Evolutionary conservation across 2,888 invertebrate genomes (phyloP).

Genomic region (Caenorhabditis sp.): DNA sequence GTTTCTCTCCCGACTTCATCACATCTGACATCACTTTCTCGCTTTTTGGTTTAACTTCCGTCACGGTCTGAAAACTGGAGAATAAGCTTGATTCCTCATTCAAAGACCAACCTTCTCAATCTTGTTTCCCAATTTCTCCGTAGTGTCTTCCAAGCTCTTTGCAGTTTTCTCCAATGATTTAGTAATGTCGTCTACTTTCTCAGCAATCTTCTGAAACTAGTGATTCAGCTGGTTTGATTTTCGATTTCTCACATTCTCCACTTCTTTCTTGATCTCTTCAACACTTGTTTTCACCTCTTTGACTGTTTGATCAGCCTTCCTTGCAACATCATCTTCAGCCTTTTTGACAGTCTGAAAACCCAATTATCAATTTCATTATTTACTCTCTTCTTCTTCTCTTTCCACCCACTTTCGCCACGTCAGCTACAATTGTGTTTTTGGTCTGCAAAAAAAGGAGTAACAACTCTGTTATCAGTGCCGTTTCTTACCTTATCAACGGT

Average conservation of each 20-base stretch:
- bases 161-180: slow-evolving; percentile 52
- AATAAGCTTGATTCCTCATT: neutral
- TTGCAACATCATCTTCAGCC: slow-evolving; percentile 12
- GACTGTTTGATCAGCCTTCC: neutral
- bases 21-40: slow-evolving; percentile 24
- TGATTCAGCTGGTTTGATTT: neutral
- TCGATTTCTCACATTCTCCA: slow-evolving; percentile 29
- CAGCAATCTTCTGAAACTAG: slow-evolving; percentile 44
- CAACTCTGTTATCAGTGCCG: neutral
- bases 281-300: slow-evolving; percentile 12
- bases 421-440: slow-evolving; percentile 25
- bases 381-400: no score
- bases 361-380: neutral
- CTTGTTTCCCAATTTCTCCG: slow-evolving; percentile 12
- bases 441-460: slow-evolving; percentile 35
- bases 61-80: slow-evolving; percentile 21
- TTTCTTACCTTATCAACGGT: slow-evolving; percentile 44
- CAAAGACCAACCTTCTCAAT: slow-evolving; percentile 21
- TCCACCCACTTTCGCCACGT: slow-evolving; percentile 42
- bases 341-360: slow-evolving; percentile 23
- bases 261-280: slow-evolving; percentile 19
- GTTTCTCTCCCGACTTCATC: slow-evolving; percentile 39
- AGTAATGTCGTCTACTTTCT: slow-evolving; percentile 51
- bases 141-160: slow-evolving; percentile 37
- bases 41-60: slow-evolving; percentile 20